phyloP scores from a whole-genome alignment of 1,140 invertebrate species.

The Steinernema khuongi region DNA sequence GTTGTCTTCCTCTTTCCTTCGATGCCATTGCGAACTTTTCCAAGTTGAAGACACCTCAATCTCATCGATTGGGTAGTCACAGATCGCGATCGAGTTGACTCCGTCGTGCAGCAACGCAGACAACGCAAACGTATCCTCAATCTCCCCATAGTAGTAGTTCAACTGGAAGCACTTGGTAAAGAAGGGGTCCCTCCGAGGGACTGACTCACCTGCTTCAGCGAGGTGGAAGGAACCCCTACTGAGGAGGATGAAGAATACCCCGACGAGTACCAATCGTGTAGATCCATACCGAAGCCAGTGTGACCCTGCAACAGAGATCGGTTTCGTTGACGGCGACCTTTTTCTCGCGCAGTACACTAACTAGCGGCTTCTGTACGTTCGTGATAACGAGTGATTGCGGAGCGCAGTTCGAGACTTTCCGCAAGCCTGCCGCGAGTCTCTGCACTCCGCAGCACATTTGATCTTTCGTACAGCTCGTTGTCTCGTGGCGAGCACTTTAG shows the following conservation, averaged over 20 bases:
- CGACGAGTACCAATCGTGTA: slow-evolving; percentile 11
- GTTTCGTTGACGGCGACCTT: not conserved
- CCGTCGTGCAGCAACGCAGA: not conserved
- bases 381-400: not conserved
- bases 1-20: slow-evolving; percentile 8
- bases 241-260: not conserved
- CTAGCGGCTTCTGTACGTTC: not conserved
- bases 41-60: not conserved
- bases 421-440: not conserved
- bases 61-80: not conserved
- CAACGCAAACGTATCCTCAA: not conserved
- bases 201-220: not conserved
- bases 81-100: not conserved
- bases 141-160: not conserved
- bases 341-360: not conserved
- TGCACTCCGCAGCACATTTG: not conserved
- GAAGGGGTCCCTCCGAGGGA: not conserved
- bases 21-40: not conserved
- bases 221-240: slow-evolving; percentile 5
- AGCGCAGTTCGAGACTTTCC: not conserved
- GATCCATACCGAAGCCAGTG: slow-evolving; percentile 11
- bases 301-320: not conserved
- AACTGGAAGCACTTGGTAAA: not conserved
- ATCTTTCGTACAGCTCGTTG: not conserved
- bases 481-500: slow-evolving; percentile 3